These are phyloP conservation scores for Acrobasis repandana DNA, from an alignment of 2,888 invertebrate genomes.

Conservation along the genomic window DNA sequence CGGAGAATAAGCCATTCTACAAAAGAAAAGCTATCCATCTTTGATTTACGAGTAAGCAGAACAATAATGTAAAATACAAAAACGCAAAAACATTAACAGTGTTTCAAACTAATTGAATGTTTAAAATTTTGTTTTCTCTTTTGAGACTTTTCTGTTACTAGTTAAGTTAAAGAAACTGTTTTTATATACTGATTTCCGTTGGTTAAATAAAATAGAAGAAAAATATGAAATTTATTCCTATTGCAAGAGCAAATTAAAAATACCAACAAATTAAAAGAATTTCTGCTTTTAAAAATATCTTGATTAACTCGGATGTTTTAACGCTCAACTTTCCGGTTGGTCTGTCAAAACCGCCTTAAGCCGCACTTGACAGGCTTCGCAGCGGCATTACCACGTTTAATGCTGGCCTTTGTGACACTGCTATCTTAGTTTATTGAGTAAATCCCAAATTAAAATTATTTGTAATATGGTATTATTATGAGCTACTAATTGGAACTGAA, in stretches of 20 bases:
- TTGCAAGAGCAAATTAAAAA: background rate
- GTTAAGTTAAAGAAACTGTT: no score
- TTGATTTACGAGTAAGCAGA: no score
- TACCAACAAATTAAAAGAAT: background rate
- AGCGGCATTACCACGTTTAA: constrained; percentile 17
- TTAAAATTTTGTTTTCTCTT: no score
- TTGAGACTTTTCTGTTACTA: no score
- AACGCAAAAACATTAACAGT: no score
- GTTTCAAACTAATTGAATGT: no score
- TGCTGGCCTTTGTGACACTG: constrained; percentile 16
- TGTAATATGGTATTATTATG: background rate
- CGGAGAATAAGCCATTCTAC: no score
- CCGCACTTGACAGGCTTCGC: constrained; percentile 20
- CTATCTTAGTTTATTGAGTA: constrained; percentile 18
- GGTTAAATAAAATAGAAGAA: background rate
- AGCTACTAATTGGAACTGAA: no score
- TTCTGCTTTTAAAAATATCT: constrained; percentile 1
- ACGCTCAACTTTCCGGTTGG: constrained; percentile 21
- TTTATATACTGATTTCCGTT: no score
- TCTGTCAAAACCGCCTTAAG: constrained; percentile 22
- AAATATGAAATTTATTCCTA: background rate
- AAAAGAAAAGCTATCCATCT: no score
- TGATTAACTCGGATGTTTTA: constrained; percentile 7
- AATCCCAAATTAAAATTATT: constrained; percentile 2
- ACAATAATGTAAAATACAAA: no score